phyloP scores from a whole-genome alignment of 2,797 vertebrate genomes.

The Malurus splendens region DNA sequence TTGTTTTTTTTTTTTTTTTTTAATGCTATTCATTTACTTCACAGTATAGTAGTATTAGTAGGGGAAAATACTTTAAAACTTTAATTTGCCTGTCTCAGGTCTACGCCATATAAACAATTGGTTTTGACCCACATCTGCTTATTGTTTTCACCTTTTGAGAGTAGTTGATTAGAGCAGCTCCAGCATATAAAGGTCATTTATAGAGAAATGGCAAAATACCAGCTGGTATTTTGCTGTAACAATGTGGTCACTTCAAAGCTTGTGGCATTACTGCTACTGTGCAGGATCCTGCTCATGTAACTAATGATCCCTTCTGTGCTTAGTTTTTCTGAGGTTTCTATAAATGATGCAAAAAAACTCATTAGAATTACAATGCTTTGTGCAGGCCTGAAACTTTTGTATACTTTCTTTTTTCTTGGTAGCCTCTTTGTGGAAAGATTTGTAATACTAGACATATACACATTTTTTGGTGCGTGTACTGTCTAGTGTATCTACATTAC shows the following conservation, averaged over 20 bases:
- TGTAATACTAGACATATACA: accelerated
- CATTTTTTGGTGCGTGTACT: neutral
- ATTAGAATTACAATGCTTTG: neutral
- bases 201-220: neutral
- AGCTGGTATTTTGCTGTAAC: neutral
- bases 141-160: slow-evolving; percentile 19
- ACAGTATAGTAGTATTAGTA: neutral
- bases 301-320: neutral
- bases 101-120: neutral
- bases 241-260: slow-evolving; percentile 2
- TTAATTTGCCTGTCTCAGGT: neutral
- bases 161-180: neutral
- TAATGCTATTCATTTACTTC: neutral
- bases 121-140: slow-evolving; percentile 11
- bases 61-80: neutral
- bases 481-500: neutral
- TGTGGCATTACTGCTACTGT: neutral
- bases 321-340: neutral
- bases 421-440: neutral
- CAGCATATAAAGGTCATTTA: neutral
- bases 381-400: neutral
- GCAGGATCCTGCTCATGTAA: neutral
- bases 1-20: neutral
- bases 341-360: neutral
- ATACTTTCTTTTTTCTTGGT: neutral